Base-by-base conservation (phyloP, 2,888 invertebrate genomes). In the Anticlea derivata region DNA sequence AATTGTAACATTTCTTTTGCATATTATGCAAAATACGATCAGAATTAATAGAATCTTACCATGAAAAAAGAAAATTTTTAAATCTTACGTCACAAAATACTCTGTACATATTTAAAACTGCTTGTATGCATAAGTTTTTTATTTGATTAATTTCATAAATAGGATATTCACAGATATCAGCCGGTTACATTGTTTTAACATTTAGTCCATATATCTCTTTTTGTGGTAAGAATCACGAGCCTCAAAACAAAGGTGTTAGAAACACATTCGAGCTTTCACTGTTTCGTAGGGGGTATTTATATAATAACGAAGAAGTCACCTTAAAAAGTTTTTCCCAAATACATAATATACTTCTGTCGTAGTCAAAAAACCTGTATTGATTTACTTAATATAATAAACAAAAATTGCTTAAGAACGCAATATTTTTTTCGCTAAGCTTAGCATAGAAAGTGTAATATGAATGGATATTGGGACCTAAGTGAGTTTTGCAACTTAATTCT, bases 231-330 rank as follows among this genome's bases (percentile, higher is more conserved):
- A 47, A 20, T 39, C 31, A 39, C 20, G 20, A 78, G 79, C 83
- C 83, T 84, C 83, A 77, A 69, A 57, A 63, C 73, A 87, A 86
- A 83, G 75, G 86, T 86, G 80, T 86, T 78, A 74, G 81, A 73
- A 84, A 87, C 78, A 82, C 80, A 75, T 83, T 83, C 53, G 87
- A 88, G 87, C 87, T 88, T 88, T 80, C 78, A 73, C 81, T 75
- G 50, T 55, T 45, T 51, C 47, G 48, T 51, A 51, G 34, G 47
- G n/a, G 27, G 41, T 46, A 45, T 37, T 34, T 48, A 41, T 45
- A 40, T 48, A 43, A 37, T 37, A 46, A 41, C n/a, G n/a, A n/a
- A 38, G 43, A 39, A 48, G 33, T 37, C 20, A 30, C 26, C 29
- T 22, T 34, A 34, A 24, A 31, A 41, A 34, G 5, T 8, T 10